Base-by-base conservation (phyloP, 2,113 vertebrate genomes). In the Misgurnus mizolepis region DNA sequence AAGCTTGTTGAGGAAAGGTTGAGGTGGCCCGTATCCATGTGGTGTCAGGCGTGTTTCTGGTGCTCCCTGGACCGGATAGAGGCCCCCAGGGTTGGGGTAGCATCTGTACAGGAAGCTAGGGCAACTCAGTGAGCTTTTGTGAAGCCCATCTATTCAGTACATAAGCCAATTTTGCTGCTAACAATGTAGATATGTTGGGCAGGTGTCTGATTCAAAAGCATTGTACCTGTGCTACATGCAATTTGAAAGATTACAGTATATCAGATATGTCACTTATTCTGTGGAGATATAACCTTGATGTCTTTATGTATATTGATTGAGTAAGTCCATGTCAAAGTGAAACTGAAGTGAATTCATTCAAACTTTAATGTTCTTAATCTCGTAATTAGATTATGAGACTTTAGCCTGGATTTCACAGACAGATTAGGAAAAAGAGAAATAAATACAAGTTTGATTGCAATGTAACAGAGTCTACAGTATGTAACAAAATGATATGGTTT, bases 31-130 rank as follows among this genome's bases (percentile, higher is more conserved):
- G 12, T 70, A 56, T 71, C 47, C 40, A 18, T 72, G 67, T 61
- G 55, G 58, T 22, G 14, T 66, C 22, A 67, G 41, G 76, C 58
- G 55, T 39, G 65, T 70, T 40, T 75, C 49, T 17, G 39, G 47
- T 47, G 39, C 67, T 76, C 43, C 34, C n/a, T n/a, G 67, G 64
- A 72, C 64, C 66, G 43, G 18, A 60, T 61, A 70, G 56, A 55
- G 53, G 66, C 12, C 72, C 73, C 78, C 39, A 5, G 39, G 66
- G 65, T 76, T 15, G 55, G 43, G 15, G 34, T 14, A 76, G 58
- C 82, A 76, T 78, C 78, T 83, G 78, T 80, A 71, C 62, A 53
- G 61, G 61, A 65, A 65, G 27, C 61, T 76, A 53, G 40, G 45
- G 15, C 45, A 39, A 66, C 43, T 75, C 58, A 49, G 60, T 55